Conservation (phyloP, 2,797 vertebrate genomes). For the Gadopsis marmoratus region DNA sequence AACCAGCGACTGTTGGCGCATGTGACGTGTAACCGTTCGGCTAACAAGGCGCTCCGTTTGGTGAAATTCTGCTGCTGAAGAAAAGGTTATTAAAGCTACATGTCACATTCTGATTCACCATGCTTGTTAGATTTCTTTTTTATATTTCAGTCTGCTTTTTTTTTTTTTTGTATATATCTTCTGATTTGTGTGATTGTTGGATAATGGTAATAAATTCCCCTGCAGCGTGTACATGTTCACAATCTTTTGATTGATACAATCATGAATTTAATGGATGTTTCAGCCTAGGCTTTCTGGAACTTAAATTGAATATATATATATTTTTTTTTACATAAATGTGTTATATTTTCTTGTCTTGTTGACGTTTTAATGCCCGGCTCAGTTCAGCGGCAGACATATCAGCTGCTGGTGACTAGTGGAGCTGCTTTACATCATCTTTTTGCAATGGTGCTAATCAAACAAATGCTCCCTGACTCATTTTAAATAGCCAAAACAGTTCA, state of each 20-base stretch:
- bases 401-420: neutral
- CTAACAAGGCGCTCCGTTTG: neutral
- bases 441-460: slow-evolving; percentile 11
- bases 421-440: slow-evolving; percentile 23
- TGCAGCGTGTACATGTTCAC: slow-evolving; percentile 49
- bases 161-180: slow-evolving; percentile 30
- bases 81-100: slow-evolving; percentile 66
- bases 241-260: slow-evolving; percentile 39
- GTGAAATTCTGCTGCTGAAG: slow-evolving; percentile 34
- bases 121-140: slow-evolving; percentile 27
- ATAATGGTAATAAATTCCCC: slow-evolving; percentile 50
- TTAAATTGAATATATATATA: neutral
- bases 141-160: slow-evolving; percentile 28
- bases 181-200: slow-evolving; percentile 43
- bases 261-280: slow-evolving; percentile 24
- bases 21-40: too few relatives aligned
- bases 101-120: slow-evolving; percentile 21
- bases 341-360: slow-evolving; percentile 13
- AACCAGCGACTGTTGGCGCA: too few relatives aligned
- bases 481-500: neutral
- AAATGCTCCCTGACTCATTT: neutral
- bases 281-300: slow-evolving; percentile 28
- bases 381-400: neutral
- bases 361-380: slow-evolving; percentile 21
- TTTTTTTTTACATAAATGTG: slow-evolving; percentile 34